Base-by-base conservation (phyloP, 2,888 invertebrate species). In the Thera britannica region DNA sequence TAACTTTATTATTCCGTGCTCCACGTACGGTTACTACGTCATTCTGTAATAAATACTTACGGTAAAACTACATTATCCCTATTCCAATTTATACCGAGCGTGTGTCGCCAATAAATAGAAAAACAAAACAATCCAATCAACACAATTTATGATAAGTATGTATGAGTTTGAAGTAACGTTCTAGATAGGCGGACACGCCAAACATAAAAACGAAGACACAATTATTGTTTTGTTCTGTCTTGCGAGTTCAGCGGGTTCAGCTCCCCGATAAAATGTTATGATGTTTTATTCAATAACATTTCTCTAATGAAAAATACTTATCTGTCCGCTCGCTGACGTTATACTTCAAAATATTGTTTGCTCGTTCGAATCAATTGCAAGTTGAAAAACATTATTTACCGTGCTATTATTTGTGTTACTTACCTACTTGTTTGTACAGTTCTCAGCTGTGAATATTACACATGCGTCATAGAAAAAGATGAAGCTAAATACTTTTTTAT, bases 211-310 rank as follows among this genome's bases (percentile, higher is more conserved):
- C 49, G 62, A 62, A 57, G 67, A 72, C 66, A 65, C 70, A 71
- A 72, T 23, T 23, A 23, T 72, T 72, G 70, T 73, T 75, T 73
- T 71, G 72, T 72, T 70, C 72, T 56, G 64, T 69, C 66, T 65
- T 67, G 34, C 64, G 68, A 72, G 75, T 74, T 75, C 75, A 70
- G 44, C 23, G 23, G 23, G 23, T 23, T 23, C 23, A 23, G 65
- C 67, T 71, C 72, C 71, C 71, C 71, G 65, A 69, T 68, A 72
- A 73, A 63, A 73, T 72, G 67, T 70, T 72, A 65, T 63, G 68
- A 71, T 73, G 70, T 72, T 75, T 73, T 72, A 72, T 74, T 75
- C 69, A 72, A 68, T 69, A 70, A 72, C 65, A 72, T 68, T 70
- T 71, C 70, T 67, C 55, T 65, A 71, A 75, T 73, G 65, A 72